Percentiles rank a stretch among this genome's conserved stretches.
Conservation (phyloP, 2,113 vertebrate genomes). For the Aleadryas rufinucha region DNA sequence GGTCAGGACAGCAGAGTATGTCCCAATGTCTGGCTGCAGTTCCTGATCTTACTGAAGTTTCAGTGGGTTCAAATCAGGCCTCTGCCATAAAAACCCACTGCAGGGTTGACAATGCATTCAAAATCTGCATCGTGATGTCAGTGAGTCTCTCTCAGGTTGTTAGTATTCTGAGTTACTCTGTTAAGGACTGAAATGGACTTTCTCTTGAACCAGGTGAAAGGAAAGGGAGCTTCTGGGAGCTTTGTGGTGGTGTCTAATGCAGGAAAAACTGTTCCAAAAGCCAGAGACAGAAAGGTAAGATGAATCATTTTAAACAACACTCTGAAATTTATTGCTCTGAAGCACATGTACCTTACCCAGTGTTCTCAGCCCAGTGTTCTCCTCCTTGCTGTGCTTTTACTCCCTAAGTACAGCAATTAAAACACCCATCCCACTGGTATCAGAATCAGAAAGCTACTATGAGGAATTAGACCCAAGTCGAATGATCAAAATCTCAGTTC, state of each 20-base stretch:
- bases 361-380: background rate
- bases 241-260: conserved; percentile 85
- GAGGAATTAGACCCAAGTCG: background rate
- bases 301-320: background rate
- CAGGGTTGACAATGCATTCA: background rate
- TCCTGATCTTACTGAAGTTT: background rate
- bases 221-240: conserved; percentile 95
- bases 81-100: background rate
- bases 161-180: background rate
- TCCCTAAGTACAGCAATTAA: background rate
- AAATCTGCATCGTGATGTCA: background rate
- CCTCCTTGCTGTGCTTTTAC: background rate
- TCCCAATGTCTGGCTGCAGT: background rate
- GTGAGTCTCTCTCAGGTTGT: background rate
- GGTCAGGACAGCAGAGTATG: background rate
- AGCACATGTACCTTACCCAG: background rate
- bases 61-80: background rate
- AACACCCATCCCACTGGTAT: background rate
- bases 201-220: conserved; percentile 79
- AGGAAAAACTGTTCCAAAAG: conserved; percentile 79
- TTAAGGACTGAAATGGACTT: background rate
- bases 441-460: background rate
- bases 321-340: background rate
- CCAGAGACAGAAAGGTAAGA: conserved; percentile 83
- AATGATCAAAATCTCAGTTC: background rate